Percentiles rank a stretch among this genome's conserved stretches.
phyloP scores from a whole-genome alignment of 2,888 invertebrate species.

The Augochlorella aurata region DNA sequence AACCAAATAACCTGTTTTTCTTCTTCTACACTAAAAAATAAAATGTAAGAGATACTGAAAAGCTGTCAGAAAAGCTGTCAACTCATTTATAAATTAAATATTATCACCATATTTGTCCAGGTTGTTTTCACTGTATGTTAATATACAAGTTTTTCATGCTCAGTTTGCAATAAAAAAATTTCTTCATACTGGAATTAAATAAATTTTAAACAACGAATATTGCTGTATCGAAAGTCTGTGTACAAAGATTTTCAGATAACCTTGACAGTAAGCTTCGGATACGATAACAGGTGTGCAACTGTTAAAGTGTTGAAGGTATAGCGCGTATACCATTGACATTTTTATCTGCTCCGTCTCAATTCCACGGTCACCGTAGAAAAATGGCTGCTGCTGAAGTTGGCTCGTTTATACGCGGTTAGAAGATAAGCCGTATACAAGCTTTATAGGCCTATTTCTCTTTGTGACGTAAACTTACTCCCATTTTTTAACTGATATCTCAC shows the following conservation, averaged over 20 bases:
- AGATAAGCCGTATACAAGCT: constrained; percentile 44
- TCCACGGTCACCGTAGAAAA: constrained; percentile 21
- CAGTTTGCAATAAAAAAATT: no score
- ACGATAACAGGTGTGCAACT: neutral
- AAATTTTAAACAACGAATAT: no score
- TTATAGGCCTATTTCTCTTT: constrained; percentile 24
- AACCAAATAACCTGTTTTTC: no score
- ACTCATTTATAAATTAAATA: no score
- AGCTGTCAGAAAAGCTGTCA: no score
- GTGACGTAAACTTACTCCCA: constrained; percentile 12
- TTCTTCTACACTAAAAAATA: no score
- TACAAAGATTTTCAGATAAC: neutral
- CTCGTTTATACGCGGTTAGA: constrained; percentile 23
- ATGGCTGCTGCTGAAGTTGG: constrained; percentile 33
- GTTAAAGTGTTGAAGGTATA: neutral
- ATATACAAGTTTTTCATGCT: no score
- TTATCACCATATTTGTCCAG: no score
- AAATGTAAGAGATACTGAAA: no score
- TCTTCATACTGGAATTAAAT: no score
- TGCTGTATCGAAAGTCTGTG: no score
- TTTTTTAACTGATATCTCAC: constrained; percentile 24
- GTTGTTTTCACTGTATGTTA: no score
- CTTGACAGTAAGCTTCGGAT: neutral
- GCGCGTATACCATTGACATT: neutral
- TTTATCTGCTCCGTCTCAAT: constrained; percentile 30